phyloP scores from a whole-genome alignment of 2,113 vertebrate genomes.

The Spea bombifrons region DNA sequence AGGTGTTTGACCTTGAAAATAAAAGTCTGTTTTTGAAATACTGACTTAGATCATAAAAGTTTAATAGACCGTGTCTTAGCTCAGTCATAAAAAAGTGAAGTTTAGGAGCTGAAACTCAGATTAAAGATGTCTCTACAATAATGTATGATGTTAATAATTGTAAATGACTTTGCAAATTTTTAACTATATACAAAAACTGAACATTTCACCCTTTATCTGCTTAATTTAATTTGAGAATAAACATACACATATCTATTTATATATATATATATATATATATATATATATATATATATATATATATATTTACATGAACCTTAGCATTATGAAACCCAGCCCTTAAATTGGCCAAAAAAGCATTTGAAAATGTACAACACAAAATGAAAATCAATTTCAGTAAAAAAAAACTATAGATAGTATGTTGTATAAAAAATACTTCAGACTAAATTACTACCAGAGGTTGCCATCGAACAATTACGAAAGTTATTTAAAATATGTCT shows the following conservation, averaged over 20 bases:
- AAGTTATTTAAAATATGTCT: too few relatives aligned
- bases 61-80: not conserved
- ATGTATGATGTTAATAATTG: not conserved
- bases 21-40: conserved; percentile 8
- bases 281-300: not conserved
- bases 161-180: not conserved
- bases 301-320: not conserved
- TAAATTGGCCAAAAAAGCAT: too few relatives aligned
- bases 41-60: not conserved
- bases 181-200: not conserved
- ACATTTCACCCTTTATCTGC: not conserved
- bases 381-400: too few relatives aligned
- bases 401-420: too few relatives aligned
- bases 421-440: too few relatives aligned
- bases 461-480: too few relatives aligned
- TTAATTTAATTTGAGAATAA: not conserved
- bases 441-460: too few relatives aligned
- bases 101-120: conserved; percentile 7
- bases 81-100: not conserved
- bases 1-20: not conserved
- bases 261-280: not conserved
- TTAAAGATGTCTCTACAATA: not conserved
- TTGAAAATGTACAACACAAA: too few relatives aligned
- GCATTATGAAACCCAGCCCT: too few relatives aligned
- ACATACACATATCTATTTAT: not conserved